These are phyloP conservation scores for Drosophila ogumai DNA, from an alignment of 1,140 invertebrate species.

Conservation along the genomic window DNA sequence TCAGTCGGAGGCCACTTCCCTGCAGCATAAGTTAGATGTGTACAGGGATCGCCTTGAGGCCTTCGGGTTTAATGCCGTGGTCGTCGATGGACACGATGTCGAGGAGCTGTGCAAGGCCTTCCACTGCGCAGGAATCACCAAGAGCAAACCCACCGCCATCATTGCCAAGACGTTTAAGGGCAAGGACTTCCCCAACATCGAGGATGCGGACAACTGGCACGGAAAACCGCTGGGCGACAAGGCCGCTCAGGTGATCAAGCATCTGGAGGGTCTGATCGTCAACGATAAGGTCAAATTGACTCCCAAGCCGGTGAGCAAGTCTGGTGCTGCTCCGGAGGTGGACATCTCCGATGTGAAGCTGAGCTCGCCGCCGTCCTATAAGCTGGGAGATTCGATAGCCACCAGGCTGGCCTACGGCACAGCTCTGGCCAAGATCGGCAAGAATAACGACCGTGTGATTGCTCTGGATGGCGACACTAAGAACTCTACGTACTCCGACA, in stretches of 20 bases:
- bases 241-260: slow-evolving; percentile 90
- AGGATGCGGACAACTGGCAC: slow-evolving; percentile 98
- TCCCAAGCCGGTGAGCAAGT: slow-evolving; percentile 88
- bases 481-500: slow-evolving; percentile 98
- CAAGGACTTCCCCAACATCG: slow-evolving; percentile 94
- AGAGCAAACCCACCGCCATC: slow-evolving; percentile 96
- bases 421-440: slow-evolving; percentile 95
- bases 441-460: slow-evolving; percentile 93
- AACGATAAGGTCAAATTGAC: slow-evolving; percentile 86
- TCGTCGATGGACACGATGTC: slow-evolving; percentile 98
- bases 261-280: slow-evolving; percentile 89
- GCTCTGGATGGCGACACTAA: slow-evolving; percentile 98
- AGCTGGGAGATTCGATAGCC: slow-evolving; percentile 92
- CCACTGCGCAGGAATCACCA: slow-evolving; percentile 90
- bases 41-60: slow-evolving; percentile 95
- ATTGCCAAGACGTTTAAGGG: slow-evolving; percentile 99
- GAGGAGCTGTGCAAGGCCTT: slow-evolving; percentile 95
- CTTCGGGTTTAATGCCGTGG: slow-evolving; percentile 96
- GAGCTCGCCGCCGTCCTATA: slow-evolving; percentile 94
- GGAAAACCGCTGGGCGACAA: slow-evolving; percentile 97
- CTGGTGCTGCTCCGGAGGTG: slow-evolving; percentile 90
- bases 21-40: slow-evolving; percentile 96
- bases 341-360: slow-evolving; percentile 92
- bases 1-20: slow-evolving; percentile 96
- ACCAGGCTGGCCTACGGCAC: slow-evolving; percentile 98